phyloP scores from a whole-genome alignment of 2,888 invertebrate species.

The Arctia plantaginis region DNA sequence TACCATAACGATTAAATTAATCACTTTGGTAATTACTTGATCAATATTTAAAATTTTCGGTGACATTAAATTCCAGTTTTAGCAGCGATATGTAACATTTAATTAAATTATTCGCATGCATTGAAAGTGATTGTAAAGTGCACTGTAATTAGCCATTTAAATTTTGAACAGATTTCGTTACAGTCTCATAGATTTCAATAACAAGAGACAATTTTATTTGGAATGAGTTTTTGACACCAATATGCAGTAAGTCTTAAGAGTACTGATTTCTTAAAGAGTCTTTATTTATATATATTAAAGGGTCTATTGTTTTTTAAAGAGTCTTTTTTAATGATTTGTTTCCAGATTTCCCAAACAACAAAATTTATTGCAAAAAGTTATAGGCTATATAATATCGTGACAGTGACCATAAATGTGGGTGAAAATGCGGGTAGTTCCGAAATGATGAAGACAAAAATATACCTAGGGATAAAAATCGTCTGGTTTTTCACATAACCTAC shows the following conservation, averaged over 20 bases:
- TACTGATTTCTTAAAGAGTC: too few relatives aligned
- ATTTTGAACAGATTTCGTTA: conserved; percentile 10
- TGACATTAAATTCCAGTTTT: conserved; percentile 31
- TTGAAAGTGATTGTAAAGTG: conserved; percentile 26
- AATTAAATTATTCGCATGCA: conserved; percentile 30
- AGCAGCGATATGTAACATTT: conserved; percentile 28
- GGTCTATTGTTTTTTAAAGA: too few relatives aligned
- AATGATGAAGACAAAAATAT: too few relatives aligned
- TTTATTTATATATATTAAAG: too few relatives aligned
- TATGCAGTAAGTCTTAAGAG: background rate
- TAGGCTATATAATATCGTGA: too few relatives aligned
- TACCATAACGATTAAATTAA: conserved; percentile 8
- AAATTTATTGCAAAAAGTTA: too few relatives aligned
- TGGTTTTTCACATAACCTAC: too few relatives aligned
- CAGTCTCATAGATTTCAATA: background rate
- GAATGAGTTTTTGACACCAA: background rate
- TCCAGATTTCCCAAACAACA: too few relatives aligned
- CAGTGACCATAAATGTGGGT: too few relatives aligned
- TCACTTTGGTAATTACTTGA: conserved; percentile 21
- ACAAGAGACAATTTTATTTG: background rate
- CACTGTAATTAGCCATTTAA: conserved; percentile 19
- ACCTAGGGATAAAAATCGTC: too few relatives aligned
- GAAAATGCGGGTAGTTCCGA: too few relatives aligned
- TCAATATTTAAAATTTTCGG: conserved; percentile 33
- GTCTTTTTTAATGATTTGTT: too few relatives aligned